Conservation (phyloP, 1,140 invertebrate genomes). For the Protaetia brevitarsis region DNA sequence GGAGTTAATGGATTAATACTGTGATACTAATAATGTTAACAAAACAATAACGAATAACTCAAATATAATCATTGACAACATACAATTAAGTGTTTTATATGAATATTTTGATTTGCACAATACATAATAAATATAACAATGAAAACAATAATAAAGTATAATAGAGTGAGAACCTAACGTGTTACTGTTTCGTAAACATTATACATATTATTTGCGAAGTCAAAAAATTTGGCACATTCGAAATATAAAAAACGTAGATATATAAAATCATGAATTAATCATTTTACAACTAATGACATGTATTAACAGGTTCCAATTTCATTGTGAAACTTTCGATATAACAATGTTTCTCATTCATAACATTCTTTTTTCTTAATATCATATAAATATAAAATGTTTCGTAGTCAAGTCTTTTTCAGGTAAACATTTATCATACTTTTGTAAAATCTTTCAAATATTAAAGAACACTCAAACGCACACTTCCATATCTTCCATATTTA, state of each 20-base stretch:
- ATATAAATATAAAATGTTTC: slow-evolving; percentile 23
- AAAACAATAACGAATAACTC: slow-evolving; percentile 12
- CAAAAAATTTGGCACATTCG: slow-evolving; percentile 23
- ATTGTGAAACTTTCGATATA: slow-evolving; percentile 20
- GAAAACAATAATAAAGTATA: slow-evolving; percentile 9
- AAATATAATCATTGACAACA: not conserved
- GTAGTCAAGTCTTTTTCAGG: slow-evolving; percentile 21
- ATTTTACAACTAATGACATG: slow-evolving; percentile 22
- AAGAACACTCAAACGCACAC: slow-evolving; percentile 43
- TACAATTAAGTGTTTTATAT: not conserved
- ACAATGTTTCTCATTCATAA: slow-evolving; percentile 21
- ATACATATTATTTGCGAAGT: slow-evolving; percentile 9
- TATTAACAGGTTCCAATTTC: slow-evolving; percentile 23
- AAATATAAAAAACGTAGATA: slow-evolving; percentile 23
- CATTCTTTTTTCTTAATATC: slow-evolving; percentile 19
- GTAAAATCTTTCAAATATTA: not conserved
- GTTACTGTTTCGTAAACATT: slow-evolving; percentile 18
- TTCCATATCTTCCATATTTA: slow-evolving; percentile 58
- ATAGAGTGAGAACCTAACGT: not conserved
- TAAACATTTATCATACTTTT: slow-evolving; percentile 19
- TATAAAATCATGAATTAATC: slow-evolving; percentile 18
- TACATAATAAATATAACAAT: slow-evolving; percentile 16
- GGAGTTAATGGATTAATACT: slow-evolving; percentile 15
- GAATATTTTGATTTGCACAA: not conserved
- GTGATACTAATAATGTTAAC: slow-evolving; percentile 15